Evolutionary conservation across 2,888 invertebrate species (phyloP).

Genomic region (Eupithecia centaureata): DNA sequence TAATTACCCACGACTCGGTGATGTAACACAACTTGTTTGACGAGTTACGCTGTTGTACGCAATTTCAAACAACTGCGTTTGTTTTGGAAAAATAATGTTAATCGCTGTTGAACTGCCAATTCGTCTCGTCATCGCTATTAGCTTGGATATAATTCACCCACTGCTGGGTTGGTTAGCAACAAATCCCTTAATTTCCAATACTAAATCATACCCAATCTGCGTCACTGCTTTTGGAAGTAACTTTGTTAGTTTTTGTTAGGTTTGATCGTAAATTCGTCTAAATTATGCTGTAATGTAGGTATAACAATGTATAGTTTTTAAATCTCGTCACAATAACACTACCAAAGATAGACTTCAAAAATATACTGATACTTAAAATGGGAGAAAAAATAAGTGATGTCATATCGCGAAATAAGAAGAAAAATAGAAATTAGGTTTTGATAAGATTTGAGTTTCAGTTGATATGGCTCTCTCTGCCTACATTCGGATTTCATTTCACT

Average conservation of each 20-base stretch:
- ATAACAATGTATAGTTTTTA: no score
- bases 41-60: background rate
- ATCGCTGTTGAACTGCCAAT: background rate
- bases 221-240: background rate
- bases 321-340: background rate
- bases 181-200: background rate
- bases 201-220: background rate
- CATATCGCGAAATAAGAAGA: background rate
- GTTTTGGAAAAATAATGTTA: background rate
- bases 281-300: no score
- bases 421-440: background rate
- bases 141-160: background rate
- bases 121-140: background rate
- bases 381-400: background rate
- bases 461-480: background rate
- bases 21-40: slow-evolving; percentile 13
- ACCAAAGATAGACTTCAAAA: background rate
- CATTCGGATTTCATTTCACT: background rate
- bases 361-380: background rate
- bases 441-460: background rate
- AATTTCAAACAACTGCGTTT: background rate
- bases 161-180: background rate
- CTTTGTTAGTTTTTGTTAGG: background rate
- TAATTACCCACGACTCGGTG: background rate
- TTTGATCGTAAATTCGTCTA: background rate